Evolutionary conservation across 1,140 invertebrate species (phyloP).

Genomic region (Lutraria rhynchaena): DNA sequence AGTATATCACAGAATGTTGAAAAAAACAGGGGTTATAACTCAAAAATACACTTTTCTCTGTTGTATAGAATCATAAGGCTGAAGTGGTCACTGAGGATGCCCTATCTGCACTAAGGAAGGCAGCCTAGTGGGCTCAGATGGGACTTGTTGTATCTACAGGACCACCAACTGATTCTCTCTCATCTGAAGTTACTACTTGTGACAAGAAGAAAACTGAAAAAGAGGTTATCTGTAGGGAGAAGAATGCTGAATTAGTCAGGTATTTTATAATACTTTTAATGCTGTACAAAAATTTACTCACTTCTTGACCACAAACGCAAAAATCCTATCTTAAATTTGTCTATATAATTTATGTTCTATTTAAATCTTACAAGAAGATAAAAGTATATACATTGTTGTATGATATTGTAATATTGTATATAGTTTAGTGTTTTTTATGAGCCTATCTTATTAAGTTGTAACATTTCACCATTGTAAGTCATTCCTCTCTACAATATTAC

Average conservation of each 20-base stretch:
- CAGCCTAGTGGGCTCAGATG: conserved; percentile 81
- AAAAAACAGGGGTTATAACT: too few relatives aligned
- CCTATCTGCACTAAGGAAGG: conserved; percentile 76
- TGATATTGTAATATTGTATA: too few relatives aligned
- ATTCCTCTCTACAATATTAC: too few relatives aligned
- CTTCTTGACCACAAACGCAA: too few relatives aligned
- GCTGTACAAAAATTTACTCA: too few relatives aligned
- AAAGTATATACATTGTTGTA: neutral
- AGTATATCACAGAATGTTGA: too few relatives aligned
- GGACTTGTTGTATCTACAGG: conserved; percentile 81
- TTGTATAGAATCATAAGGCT: conserved; percentile 72
- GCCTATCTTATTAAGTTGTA: too few relatives aligned
- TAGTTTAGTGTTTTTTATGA: too few relatives aligned
- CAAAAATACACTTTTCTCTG: neutral
- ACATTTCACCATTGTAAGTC: too few relatives aligned
- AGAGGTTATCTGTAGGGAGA: conserved; percentile 81
- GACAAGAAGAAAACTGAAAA: conserved; percentile 79
- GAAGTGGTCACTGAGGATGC: conserved; percentile 81
- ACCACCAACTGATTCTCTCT: conserved; percentile 73
- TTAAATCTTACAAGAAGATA: neutral
- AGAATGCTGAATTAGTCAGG: conserved; percentile 80
- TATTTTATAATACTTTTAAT: too few relatives aligned
- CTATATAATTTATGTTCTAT: too few relatives aligned
- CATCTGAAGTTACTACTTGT: conserved; percentile 63
- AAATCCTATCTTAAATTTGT: too few relatives aligned